Evolutionary conservation across 2,113 vertebrate species (phyloP).

Genomic region (Seriola dumerili): DNA sequence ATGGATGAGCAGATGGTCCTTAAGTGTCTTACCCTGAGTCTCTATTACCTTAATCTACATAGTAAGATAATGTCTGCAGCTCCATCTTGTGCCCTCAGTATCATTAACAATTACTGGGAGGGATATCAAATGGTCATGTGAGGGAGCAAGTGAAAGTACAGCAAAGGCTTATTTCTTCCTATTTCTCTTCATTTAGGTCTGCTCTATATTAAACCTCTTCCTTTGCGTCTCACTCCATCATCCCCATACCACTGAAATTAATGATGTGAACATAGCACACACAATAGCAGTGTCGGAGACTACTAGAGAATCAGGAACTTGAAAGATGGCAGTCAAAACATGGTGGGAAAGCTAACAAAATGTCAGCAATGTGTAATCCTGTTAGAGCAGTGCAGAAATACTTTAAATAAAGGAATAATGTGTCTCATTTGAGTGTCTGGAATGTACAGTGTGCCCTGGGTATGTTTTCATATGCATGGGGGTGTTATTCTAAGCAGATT

Average conservation of each 20-base stretch:
- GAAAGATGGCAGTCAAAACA: constrained; percentile 54
- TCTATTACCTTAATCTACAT: constrained; percentile 31
- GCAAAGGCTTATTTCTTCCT: constrained; percentile 26
- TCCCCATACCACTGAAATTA: constrained; percentile 40
- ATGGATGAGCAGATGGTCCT: constrained; percentile 28
- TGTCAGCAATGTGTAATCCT: constrained; percentile 56
- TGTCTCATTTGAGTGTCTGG: constrained; percentile 70
- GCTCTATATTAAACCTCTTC: constrained; percentile 33
- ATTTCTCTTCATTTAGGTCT: constrained; percentile 25
- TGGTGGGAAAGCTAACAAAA: constrained; percentile 55
- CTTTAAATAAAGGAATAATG: constrained; percentile 64
- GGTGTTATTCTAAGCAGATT: constrained; percentile 66
- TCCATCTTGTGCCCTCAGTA: constrained; percentile 13
- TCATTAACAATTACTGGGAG: constrained; percentile 31
- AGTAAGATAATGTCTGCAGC: constrained; percentile 19
- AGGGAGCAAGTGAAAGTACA: constrained; percentile 22
- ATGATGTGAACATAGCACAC: constrained; percentile 51
- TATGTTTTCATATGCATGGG: constrained; percentile 71
- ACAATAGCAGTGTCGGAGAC: constrained; percentile 27
- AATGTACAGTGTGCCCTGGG: constrained; percentile 44
- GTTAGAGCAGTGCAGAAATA: constrained; percentile 45
- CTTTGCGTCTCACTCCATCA: constrained; percentile 45
- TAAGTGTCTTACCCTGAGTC: constrained; percentile 4
- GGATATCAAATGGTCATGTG: constrained; percentile 28
- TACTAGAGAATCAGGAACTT: constrained; percentile 40